A percentile compares a stretch with the other conserved stretches of the same genome.
phyloP scores from a whole-genome alignment of 2,113 vertebrate species.

The Aviceda subcristata region DNA sequence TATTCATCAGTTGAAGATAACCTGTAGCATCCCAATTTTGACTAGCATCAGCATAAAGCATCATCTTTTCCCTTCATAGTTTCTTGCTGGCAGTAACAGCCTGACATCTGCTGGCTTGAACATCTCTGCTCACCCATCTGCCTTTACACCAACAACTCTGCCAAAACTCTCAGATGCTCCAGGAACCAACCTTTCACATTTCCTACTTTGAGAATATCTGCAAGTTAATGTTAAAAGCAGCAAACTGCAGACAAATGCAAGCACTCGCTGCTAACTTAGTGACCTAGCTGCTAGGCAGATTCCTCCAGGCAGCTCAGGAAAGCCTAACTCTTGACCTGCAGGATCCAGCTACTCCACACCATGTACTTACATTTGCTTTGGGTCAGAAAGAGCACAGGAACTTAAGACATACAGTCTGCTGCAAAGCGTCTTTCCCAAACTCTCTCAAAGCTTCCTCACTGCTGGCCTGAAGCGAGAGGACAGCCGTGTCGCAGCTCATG shows the following conservation, averaged over 20 bases:
- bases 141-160: not conserved
- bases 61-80: not conserved
- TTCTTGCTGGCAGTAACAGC: not conserved
- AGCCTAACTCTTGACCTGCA: not conserved
- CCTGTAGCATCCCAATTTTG: not conserved
- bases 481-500: not conserved
- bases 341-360: not conserved
- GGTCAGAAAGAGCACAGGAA: not conserved
- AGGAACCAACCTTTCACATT: not conserved
- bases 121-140: not conserved
- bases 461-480: not conserved
- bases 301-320: not conserved
- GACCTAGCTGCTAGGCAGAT: not conserved
- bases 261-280: rapidly evolving
- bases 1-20: not conserved
- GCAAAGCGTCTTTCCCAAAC: not conserved
- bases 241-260: not conserved
- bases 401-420: not conserved
- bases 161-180: not conserved
- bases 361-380: rapidly evolving
- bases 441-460: not conserved
- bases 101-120: slow-evolving; percentile 58
- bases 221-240: not conserved
- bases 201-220: not conserved
- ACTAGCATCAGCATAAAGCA: not conserved